Conservation (phyloP, 1,140 invertebrate species). For the Drosophila lacertosa region DNA sequence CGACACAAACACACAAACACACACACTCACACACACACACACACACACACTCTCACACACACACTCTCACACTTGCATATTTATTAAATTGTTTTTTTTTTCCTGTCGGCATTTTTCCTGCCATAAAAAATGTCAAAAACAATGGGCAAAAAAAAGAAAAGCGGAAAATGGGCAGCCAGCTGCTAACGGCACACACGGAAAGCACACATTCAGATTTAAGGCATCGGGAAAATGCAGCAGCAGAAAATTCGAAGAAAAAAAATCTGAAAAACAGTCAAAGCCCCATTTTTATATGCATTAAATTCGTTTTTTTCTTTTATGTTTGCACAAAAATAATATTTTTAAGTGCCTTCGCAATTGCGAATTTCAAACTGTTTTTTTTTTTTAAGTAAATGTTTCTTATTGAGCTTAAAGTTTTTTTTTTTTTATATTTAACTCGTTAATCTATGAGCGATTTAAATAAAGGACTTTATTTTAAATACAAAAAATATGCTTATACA, state of each 20-base stretch:
- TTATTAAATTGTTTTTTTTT: constrained; percentile 63
- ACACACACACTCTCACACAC: constrained; percentile 13
- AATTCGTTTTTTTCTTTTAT: no score
- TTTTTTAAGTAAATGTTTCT: no score
- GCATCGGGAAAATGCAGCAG: neutral
- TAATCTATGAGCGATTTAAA: no score
- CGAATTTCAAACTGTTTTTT: no score
- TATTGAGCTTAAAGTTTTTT: no score
- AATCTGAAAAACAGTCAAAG: neutral
- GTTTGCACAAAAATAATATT: no score
- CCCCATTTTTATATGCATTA: neutral
- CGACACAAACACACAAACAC: constrained; percentile 8
- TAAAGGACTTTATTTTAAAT: no score
- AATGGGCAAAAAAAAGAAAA: constrained; percentile 51
- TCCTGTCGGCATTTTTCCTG: constrained; percentile 21
- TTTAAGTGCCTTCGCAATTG: no score
- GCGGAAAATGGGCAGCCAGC: constrained; percentile 36
- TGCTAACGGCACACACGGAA: constrained; percentile 30
- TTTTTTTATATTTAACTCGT: no score
- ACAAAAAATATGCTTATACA: no score
- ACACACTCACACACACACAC: constrained; percentile 2
- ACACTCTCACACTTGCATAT: constrained; percentile 28
- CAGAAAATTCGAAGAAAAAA: no score
- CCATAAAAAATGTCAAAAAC: constrained; percentile 75
- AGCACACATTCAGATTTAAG: constrained; percentile 29